These are phyloP conservation scores for Malacoctenus gilli DNA, from an alignment of 2,797 vertebrate species.

Conservation along the genomic window DNA sequence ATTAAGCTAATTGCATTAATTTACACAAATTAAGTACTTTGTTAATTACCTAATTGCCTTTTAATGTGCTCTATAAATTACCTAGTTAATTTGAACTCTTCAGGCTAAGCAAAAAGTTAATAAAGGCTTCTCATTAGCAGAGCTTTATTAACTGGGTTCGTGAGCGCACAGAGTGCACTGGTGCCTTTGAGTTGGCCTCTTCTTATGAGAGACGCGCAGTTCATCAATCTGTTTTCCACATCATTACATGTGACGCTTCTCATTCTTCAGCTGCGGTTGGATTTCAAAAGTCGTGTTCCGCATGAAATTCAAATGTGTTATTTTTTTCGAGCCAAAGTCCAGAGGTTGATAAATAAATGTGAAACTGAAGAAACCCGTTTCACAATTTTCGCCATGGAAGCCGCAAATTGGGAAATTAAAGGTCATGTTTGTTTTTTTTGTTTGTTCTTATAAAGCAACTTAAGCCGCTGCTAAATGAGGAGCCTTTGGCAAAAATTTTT, in stretches of 20 bases:
- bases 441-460: slow-evolving; percentile 18
- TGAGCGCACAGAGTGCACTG: background rate
- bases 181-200: background rate
- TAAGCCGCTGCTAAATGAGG: slow-evolving; percentile 46
- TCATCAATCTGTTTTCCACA: background rate
- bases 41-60: slow-evolving; percentile 28
- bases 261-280: background rate
- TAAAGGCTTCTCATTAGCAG: background rate
- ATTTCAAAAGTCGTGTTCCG: too few species aligned
- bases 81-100: slow-evolving; percentile 28
- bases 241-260: slow-evolving; percentile 6
- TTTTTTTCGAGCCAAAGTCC: background rate
- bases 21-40: slow-evolving; percentile 26
- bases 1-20: slow-evolving; percentile 33
- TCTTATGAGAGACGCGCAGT: slow-evolving; percentile 2
- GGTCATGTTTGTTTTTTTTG: slow-evolving; percentile 38
- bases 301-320: background rate
- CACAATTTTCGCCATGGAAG: background rate
- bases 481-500: slow-evolving; percentile 41
- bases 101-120: slow-evolving; percentile 20
- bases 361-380: background rate
- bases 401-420: slow-evolving; percentile 46
- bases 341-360: background rate
- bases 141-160: slow-evolving; percentile 12
- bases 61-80: slow-evolving; percentile 22